phyloP scores from a whole-genome alignment of 2,113 vertebrate species.

The Corvus hawaiiensis region DNA sequence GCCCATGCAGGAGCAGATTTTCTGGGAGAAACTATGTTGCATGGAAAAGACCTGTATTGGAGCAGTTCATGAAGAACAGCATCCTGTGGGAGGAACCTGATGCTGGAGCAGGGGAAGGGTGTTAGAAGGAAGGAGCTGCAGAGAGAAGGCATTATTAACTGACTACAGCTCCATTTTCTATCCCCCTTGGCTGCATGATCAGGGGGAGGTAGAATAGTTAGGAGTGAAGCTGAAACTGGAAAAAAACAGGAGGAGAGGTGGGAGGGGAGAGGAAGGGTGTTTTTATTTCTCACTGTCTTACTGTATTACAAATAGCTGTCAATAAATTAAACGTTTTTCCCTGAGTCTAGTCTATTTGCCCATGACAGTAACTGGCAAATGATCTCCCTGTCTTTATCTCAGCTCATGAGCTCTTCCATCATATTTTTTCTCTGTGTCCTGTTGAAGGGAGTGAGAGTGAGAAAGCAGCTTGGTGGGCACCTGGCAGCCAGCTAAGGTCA shows the following conservation, averaged over 20 bases:
- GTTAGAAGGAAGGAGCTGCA: neutral
- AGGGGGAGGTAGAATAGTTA: neutral
- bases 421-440: neutral
- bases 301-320: neutral
- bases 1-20: neutral
- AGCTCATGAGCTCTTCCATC: neutral
- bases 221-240: neutral
- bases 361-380: neutral
- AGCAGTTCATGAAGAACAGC: neutral
- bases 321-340: neutral
- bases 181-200: neutral
- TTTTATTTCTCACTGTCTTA: neutral
- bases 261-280: neutral
- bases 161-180: neutral
- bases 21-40: neutral
- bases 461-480: neutral
- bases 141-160: neutral
- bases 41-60: neutral
- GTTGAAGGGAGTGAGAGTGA: neutral
- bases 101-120: neutral
- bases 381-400: neutral
- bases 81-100: neutral
- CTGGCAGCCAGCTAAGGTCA: neutral
- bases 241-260: neutral
- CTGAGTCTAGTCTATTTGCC: neutral